phyloP scores from a whole-genome alignment of 2,113 vertebrate species.

The Archilochus colubris region DNA sequence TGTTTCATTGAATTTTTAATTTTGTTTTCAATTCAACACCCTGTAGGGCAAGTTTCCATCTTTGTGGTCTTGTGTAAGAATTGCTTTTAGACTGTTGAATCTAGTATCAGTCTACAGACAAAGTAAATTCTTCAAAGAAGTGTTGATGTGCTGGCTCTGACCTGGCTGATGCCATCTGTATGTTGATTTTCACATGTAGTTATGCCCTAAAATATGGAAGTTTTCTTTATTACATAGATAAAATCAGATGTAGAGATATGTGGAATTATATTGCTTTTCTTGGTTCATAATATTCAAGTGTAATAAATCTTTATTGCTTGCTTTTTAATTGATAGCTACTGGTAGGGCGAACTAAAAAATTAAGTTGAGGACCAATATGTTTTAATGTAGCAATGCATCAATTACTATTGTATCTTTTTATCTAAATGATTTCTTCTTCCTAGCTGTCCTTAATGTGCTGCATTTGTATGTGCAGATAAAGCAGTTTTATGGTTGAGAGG shows the following conservation, averaged over 20 bases:
- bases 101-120: neutral
- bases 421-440: neutral
- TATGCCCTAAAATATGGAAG: neutral
- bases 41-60: neutral
- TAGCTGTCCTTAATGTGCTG: neutral
- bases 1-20: neutral
- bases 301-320: conserved; percentile 3
- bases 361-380: neutral
- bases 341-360: neutral
- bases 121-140: neutral
- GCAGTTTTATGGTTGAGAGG: neutral
- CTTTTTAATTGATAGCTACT: neutral
- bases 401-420: neutral
- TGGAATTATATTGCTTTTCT: conserved; percentile 26
- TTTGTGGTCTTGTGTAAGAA: neutral
- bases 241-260: conserved; percentile 18
- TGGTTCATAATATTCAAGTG: neutral
- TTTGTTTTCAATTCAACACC: neutral
- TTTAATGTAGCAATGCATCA: neutral
- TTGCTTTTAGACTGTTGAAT: neutral
- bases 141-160: neutral
- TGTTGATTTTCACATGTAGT: neutral
- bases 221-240: conserved; percentile 40
- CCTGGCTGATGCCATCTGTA: neutral
- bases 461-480: conserved; percentile 8